phyloP scores from a whole-genome alignment of 2,113 vertebrate genomes.

The Hystrix cristata region DNA sequence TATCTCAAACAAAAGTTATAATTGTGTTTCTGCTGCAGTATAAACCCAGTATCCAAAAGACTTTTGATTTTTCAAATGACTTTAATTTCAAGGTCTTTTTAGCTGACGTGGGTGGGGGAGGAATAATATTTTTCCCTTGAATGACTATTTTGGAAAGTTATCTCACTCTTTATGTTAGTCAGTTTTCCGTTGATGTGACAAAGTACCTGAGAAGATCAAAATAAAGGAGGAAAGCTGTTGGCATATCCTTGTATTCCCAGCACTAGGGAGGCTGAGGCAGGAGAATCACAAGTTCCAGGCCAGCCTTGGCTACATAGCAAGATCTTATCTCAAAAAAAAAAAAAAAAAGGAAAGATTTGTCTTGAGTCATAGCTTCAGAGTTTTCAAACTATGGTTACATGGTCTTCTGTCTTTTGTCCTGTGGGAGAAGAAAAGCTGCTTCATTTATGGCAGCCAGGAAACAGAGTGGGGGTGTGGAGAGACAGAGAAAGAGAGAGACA shows the following conservation, averaged over 20 bases:
- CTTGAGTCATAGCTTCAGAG: background rate
- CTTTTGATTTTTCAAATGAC: background rate
- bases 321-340: background rate
- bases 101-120: background rate
- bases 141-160: conserved; percentile 10
- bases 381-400: background rate
- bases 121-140: background rate
- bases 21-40: background rate
- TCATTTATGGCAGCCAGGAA: background rate
- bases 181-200: background rate
- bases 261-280: background rate
- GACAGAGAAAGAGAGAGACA: background rate
- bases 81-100: conserved; percentile 12
- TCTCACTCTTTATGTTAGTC: background rate
- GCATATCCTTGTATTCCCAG: background rate
- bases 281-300: background rate
- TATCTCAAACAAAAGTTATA: conserved; percentile 21
- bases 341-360: background rate
- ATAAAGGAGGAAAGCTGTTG: background rate
- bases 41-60: background rate
- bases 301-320: background rate
- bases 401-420: background rate
- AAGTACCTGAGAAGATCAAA: background rate
- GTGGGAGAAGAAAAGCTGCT: background rate
- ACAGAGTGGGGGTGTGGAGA: background rate